Base-by-base conservation (phyloP, 2,797 vertebrate species). In the Gadopsis marmoratus region DNA sequence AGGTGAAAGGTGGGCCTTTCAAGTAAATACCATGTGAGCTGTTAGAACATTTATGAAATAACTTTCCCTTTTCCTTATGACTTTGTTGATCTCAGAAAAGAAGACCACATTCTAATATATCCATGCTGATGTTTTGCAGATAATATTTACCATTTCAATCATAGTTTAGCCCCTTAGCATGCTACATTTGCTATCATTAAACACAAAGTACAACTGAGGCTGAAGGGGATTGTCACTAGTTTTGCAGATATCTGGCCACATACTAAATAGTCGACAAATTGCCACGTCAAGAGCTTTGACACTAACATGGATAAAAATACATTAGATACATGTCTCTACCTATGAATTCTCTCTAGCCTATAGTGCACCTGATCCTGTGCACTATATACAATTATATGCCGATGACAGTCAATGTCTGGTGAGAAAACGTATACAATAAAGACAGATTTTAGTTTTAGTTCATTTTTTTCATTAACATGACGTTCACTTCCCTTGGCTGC, bases 1-100 rank as follows among this genome's bases (percentile, higher is more conserved):
- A 43, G 55, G 33, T 14, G 31, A n/a, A 23, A 39, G 39, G n/a
- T 26, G 33, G 39, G 4, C n/a, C 10, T 45, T 53, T 63, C 50
- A 69, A 45, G 16, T 39, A 50, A 72, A 16, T 62, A 19, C n/a
- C 19, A 55, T n/a, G 5, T 62, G 14, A 58, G 66, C 31, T 21
- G 4, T 41, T 67, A 41, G 7, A 41, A 35, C 41, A 33, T 39
- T 4, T 37, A 9, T 8, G 4, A 43, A 60, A 35, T 13, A 17
- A 9, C 9, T 19, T 54, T 53, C 35, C 0, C 4, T 56, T 12
- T 29, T 54, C 26, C 12, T 31, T 14, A 9, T 51, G 33, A 51
- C 11, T 37, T 39, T 51, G 33, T 51, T 19, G 3, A 43, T 54
- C 12, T 51, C 23, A 41, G 47, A 37, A n/a, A 48, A 12, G n/a